Conservation (phyloP, 2,888 invertebrate genomes). For the Zeuzera pyrina region DNA sequence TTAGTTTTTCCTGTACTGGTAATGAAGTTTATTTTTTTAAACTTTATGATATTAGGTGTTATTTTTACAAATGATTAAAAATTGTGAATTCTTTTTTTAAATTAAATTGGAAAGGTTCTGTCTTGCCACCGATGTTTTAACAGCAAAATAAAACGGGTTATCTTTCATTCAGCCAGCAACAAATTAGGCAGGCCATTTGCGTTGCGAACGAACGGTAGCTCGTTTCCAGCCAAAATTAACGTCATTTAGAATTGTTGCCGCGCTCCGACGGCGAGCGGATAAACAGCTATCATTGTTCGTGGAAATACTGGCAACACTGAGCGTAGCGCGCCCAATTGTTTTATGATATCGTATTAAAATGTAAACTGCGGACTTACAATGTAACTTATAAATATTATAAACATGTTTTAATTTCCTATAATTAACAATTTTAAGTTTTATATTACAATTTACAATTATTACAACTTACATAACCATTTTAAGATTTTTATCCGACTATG, state of each 20-base stretch:
- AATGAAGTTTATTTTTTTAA: too few relatives aligned
- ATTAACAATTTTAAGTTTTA: too few relatives aligned
- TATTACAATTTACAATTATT: too few relatives aligned
- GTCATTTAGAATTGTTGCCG: constrained; percentile 37
- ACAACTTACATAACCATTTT: too few relatives aligned
- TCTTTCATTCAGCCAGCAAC: constrained; percentile 19
- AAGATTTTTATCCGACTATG: too few relatives aligned
- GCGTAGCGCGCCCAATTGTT: constrained; percentile 31
- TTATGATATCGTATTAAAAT: constrained; percentile 48
- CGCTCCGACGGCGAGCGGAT: constrained; percentile 30
- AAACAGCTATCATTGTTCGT: constrained; percentile 53
- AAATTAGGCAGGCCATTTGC: constrained; percentile 32
- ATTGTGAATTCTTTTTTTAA: too few relatives aligned
- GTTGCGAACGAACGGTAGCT: constrained; percentile 17
- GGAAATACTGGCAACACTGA: constrained; percentile 19
- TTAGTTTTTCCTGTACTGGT: too few relatives aligned
- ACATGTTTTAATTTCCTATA: too few relatives aligned
- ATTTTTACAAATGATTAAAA: too few relatives aligned
- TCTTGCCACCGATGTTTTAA: too few relatives aligned
- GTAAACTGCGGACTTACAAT: constrained; percentile 19
- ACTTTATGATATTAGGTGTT: too few relatives aligned
- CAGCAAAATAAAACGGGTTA: not conserved
- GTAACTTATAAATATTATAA: constrained; percentile 5
- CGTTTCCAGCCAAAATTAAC: constrained; percentile 49
- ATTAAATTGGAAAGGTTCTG: too few relatives aligned